These are phyloP conservation scores for Catostomus latipinnis DNA, from an alignment of 2,797 vertebrate species.

Conservation along the genomic window DNA sequence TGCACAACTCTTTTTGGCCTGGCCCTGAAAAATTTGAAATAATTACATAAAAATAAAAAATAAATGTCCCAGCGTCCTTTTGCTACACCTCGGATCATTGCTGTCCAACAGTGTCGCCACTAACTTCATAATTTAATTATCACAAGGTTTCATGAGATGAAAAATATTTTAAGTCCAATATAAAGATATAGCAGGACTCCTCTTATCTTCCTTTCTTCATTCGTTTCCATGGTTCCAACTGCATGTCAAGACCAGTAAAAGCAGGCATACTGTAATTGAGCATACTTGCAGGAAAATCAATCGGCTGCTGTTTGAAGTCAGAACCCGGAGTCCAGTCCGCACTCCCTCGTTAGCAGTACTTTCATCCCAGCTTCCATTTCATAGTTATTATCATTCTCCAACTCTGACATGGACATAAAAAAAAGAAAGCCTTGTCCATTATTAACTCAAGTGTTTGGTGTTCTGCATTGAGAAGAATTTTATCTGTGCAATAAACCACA, in stretches of 20 bases:
- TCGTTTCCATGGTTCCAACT: slow-evolving; percentile 45
- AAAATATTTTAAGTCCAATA: slow-evolving; percentile 10
- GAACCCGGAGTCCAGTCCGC: slow-evolving; percentile 29
- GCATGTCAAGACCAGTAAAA: slow-evolving; percentile 19
- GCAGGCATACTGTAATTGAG: slow-evolving; percentile 42
- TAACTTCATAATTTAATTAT: background rate
- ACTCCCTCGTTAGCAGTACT: slow-evolving; percentile 41
- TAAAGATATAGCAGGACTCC: slow-evolving; percentile 1
- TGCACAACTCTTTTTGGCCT: too few species aligned
- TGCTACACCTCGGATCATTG: too few species aligned
- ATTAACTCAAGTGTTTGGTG: slow-evolving; percentile 19
- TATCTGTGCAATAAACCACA: background rate
- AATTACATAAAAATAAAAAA: too few species aligned
- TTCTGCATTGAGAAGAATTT: slow-evolving; percentile 17
- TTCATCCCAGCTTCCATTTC: slow-evolving; percentile 45
- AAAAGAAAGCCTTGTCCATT: slow-evolving; percentile 21
- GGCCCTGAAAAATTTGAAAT: too few species aligned
- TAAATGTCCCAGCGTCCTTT: too few species aligned
- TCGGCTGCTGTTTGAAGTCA: slow-evolving; percentile 45
- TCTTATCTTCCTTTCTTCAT: slow-evolving; percentile 21
- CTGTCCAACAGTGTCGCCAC: too few species aligned
- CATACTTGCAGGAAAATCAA: slow-evolving; percentile 43
- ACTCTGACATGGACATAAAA: slow-evolving; percentile 13
- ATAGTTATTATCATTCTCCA: slow-evolving; percentile 38
- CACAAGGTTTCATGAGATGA: slow-evolving; percentile 9